These are phyloP conservation scores for Acanthochromis polyacanthus DNA, from an alignment of 2,113 vertebrate genomes.

Conservation along the genomic window DNA sequence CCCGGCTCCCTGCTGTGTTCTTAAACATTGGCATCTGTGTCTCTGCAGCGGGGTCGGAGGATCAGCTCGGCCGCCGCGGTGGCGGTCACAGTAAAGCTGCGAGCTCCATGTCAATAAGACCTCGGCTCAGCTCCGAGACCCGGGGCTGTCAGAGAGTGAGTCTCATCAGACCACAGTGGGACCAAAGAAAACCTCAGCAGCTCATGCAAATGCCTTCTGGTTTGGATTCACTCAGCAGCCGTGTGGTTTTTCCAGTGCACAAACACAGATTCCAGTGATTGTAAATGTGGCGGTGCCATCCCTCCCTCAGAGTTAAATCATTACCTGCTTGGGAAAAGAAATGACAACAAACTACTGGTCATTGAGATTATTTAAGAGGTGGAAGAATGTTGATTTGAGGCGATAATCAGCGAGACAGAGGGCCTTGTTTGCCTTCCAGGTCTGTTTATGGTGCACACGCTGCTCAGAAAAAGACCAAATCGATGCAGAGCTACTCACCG, in stretches of 20 bases:
- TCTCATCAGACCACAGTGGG: constrained; percentile 17
- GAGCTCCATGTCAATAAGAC: constrained; percentile 60
- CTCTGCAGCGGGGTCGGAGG: constrained; percentile 33
- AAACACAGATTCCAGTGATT: constrained; percentile 11
- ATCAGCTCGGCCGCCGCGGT: constrained; percentile 21
- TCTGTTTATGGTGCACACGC: constrained; percentile 38
- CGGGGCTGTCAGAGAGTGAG: constrained; percentile 32
- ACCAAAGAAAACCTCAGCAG: constrained; percentile 32
- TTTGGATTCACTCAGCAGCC: constrained; percentile 12
- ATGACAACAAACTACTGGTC: neutral
- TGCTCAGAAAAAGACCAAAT: constrained; percentile 62
- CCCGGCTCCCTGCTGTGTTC: constrained; percentile 36
- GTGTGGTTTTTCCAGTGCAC: neutral
- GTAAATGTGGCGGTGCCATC: neutral
- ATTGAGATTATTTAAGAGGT: constrained; percentile 17
- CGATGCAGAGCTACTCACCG: constrained; percentile 60
- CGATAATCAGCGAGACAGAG: constrained; percentile 16
- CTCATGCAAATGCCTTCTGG: constrained; percentile 43
- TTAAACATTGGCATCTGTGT: constrained; percentile 64
- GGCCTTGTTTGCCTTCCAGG: constrained; percentile 13
- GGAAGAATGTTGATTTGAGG: constrained; percentile 24
- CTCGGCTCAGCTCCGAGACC: constrained; percentile 49
- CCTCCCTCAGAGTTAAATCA: constrained; percentile 13
- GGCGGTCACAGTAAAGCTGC: constrained; percentile 54
- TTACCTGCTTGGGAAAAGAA: constrained; percentile 4